These are phyloP conservation scores for Tricholauxania praeusta DNA, from an alignment of 2,888 invertebrate species.

Conservation along the genomic window DNA sequence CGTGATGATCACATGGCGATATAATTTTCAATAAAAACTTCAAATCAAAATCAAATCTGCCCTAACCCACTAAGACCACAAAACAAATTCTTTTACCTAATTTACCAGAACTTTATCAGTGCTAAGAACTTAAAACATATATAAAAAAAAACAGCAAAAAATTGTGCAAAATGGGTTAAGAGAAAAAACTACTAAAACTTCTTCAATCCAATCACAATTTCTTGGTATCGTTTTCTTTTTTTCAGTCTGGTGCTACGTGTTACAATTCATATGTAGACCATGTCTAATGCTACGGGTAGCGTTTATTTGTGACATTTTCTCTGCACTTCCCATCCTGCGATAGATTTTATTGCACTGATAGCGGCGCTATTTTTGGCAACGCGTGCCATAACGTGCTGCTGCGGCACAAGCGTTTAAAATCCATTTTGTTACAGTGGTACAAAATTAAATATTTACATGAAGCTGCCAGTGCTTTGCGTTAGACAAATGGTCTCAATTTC, in stretches of 20 bases:
- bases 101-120: too few relatives aligned
- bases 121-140: too few relatives aligned
- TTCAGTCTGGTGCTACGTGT: slow-evolving; percentile 34
- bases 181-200: too few relatives aligned
- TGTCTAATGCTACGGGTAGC: slow-evolving; percentile 62
- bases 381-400: slow-evolving; percentile 20
- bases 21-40: too few relatives aligned
- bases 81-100: too few relatives aligned
- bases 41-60: too few relatives aligned
- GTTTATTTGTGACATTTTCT: slow-evolving; percentile 53
- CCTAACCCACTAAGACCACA: too few relatives aligned
- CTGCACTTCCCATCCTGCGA: background rate
- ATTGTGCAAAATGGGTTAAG: too few relatives aligned
- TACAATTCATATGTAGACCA: slow-evolving; percentile 45
- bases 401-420: slow-evolving; percentile 59
- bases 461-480: slow-evolving; percentile 3
- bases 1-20: too few relatives aligned
- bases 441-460: slow-evolving; percentile 65
- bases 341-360: slow-evolving; percentile 38
- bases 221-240: slow-evolving; percentile 37
- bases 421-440: slow-evolving; percentile 63
- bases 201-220: background rate
- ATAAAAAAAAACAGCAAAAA: too few relatives aligned
- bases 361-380: slow-evolving; percentile 31
- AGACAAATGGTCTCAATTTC: slow-evolving; percentile 42